Percentiles rank a stretch among this genome's conserved stretches.
These are phyloP conservation scores for Cataglyphis rosenhaueri DNA, from an alignment of 2,888 invertebrate genomes.

Conservation along the genomic window DNA sequence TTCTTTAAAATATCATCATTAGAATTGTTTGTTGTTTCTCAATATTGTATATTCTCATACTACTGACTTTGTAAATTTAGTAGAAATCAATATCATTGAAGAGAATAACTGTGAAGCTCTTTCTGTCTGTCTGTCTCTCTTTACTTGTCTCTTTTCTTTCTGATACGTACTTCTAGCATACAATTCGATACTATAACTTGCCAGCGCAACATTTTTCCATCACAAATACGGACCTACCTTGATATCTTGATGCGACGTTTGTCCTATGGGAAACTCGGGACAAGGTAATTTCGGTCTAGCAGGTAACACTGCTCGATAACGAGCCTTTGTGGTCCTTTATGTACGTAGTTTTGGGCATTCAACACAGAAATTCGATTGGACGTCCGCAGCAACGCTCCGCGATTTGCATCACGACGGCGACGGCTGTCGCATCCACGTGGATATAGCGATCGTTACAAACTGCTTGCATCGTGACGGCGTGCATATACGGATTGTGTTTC, in stretches of 20 bases:
- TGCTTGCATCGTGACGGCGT: constrained; percentile 61
- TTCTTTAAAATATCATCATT: neutral
- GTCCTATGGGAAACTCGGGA: constrained; percentile 47
- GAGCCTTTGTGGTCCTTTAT: constrained; percentile 69
- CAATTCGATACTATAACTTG: neutral
- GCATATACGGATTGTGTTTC: constrained; percentile 58
- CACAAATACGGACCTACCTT: constrained; percentile 18
- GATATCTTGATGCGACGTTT: constrained; percentile 36
- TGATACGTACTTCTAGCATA: neutral
- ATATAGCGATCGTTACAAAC: constrained; percentile 60
- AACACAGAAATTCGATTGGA: constrained; percentile 70
- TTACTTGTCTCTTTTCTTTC: neutral
- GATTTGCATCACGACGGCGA: constrained; percentile 20
- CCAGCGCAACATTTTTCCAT: constrained; percentile 10
- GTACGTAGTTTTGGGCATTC: constrained; percentile 69
- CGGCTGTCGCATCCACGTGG: constrained; percentile 35
- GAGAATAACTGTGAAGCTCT: neutral
- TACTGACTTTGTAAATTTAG: neutral
- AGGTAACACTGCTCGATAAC: constrained; percentile 69
- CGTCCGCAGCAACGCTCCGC: constrained; percentile 14
- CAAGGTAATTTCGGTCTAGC: constrained; percentile 62
- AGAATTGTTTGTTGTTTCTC: neutral
- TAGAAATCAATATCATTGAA: neutral
- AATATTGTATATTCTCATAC: neutral
- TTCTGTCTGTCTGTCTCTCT: neutral